Percentiles rank a stretch among this genome's conserved stretches.
Conservation (phyloP, 2,113 vertebrate genomes). For the Phoenicopterus ruber region DNA sequence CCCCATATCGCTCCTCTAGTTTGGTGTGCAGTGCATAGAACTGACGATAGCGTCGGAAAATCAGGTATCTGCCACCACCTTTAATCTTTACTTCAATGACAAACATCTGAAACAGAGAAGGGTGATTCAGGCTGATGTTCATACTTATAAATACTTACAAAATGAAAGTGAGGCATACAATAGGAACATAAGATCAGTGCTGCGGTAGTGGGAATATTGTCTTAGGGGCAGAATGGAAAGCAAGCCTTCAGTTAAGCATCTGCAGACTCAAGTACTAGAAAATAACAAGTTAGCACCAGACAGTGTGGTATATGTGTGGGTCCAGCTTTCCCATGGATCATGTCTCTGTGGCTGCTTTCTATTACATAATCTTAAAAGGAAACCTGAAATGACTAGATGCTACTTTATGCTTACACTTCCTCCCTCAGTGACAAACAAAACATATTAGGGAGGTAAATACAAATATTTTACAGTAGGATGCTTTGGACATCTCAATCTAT, state of each 20-base stretch:
- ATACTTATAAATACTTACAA: background rate
- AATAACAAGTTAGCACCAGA: background rate
- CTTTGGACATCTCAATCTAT: background rate
- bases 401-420: background rate
- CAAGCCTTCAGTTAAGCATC: background rate
- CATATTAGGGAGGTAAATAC: background rate
- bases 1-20: conserved; percentile 84
- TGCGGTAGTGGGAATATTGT: background rate
- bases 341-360: background rate
- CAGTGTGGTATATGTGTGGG: background rate
- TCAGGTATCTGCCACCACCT: conserved; percentile 88
- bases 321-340: background rate
- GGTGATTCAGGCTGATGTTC: background rate
- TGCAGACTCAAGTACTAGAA: background rate
- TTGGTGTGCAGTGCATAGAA: conserved; percentile 85
- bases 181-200: background rate
- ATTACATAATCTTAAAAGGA: background rate
- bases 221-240: background rate
- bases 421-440: background rate
- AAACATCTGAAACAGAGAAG: conserved; percentile 77
- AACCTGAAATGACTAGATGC: background rate
- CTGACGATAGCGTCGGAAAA: conserved; percentile 90
- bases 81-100: conserved; percentile 94
- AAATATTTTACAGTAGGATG: background rate
- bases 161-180: background rate